A percentile compares a stretch with the other conserved stretches of the same genome.
Conservation (phyloP, 2,888 invertebrate species). For the Tenthredo notha region DNA sequence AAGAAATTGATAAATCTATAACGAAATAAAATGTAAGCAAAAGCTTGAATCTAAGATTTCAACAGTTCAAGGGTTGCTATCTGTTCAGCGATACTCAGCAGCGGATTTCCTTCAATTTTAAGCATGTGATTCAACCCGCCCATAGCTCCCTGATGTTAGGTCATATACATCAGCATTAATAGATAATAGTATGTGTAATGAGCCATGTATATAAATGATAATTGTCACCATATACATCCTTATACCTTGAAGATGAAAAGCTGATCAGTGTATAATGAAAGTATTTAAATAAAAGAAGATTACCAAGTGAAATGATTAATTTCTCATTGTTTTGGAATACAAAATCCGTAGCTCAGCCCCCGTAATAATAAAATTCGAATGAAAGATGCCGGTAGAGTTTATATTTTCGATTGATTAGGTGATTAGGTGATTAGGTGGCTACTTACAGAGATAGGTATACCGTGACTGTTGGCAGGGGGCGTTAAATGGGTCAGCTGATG, state of each 20-base stretch:
- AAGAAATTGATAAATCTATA: background rate
- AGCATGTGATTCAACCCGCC: background rate
- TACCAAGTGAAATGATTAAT: background rate
- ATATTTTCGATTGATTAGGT: constrained; percentile 37
- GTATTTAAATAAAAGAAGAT: background rate
- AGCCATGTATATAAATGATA: background rate
- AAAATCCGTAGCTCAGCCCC: background rate
- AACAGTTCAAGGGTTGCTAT: background rate
- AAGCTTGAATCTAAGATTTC: background rate
- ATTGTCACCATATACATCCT: constrained; percentile 3
- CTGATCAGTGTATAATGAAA: background rate
- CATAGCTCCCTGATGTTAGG: background rate
- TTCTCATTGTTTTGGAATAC: background rate
- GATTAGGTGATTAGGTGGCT: constrained; percentile 70
- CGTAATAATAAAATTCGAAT: background rate
- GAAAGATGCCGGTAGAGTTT: background rate
- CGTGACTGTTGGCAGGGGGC: constrained; percentile 76
- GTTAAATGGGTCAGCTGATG: constrained; percentile 77
- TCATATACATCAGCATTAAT: constrained; percentile 2
- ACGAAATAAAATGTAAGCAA: background rate
- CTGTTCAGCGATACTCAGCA: background rate
- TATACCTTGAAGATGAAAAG: constrained; percentile 3
- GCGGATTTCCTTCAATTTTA: background rate
- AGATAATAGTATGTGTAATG: background rate
- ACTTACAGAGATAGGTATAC: constrained; percentile 78